Conservation (phyloP, 2,888 invertebrate genomes). For the Trissolcus japonicus region DNA sequence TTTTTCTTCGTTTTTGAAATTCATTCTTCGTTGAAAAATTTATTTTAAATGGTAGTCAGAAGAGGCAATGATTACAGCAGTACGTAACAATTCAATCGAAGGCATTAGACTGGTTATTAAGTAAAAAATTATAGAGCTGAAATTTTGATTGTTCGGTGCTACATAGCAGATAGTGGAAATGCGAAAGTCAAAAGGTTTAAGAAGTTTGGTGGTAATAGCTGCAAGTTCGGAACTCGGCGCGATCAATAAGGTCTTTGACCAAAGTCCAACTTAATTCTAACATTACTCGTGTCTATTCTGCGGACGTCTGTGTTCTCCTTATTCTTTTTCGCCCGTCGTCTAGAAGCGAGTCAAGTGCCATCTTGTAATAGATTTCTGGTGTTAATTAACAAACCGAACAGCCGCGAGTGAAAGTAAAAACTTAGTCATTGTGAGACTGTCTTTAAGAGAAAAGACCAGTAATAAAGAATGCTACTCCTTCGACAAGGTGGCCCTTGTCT, state of each 20-base stretch:
- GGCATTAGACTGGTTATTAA: slow-evolving; percentile 32
- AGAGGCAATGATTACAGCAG: slow-evolving; percentile 8
- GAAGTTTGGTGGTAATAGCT: slow-evolving; percentile 56
- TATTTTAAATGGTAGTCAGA: not conserved
- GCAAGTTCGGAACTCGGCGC: slow-evolving; percentile 58
- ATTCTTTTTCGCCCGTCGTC: slow-evolving; percentile 33
- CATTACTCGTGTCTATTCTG: slow-evolving; percentile 55
- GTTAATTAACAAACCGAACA: slow-evolving; percentile 52
- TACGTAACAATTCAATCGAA: slow-evolving; percentile 41
- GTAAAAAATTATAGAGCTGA: slow-evolving; percentile 58
- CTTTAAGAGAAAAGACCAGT: slow-evolving; percentile 44
- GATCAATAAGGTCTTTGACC: slow-evolving; percentile 63
- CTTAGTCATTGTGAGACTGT: slow-evolving; percentile 47
- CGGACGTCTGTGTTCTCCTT: slow-evolving; percentile 25
- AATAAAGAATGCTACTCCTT: slow-evolving; percentile 46
- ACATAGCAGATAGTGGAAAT: slow-evolving; percentile 39
- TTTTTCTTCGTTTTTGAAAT: not conserved
- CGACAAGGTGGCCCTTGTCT: slow-evolving; percentile 54
- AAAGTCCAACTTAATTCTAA: slow-evolving; percentile 59
- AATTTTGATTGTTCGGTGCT: slow-evolving; percentile 59
- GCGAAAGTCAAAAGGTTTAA: slow-evolving; percentile 57
- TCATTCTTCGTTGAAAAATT: not conserved
- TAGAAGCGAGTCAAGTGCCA: slow-evolving; percentile 45
- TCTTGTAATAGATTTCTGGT: slow-evolving; percentile 47
- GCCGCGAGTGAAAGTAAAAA: slow-evolving; percentile 46